Evolutionary conservation across 1,140 invertebrate genomes (phyloP), one percentile per base, ranked within the genome.

Genomic region (Sarcophaga bullata): DNA sequence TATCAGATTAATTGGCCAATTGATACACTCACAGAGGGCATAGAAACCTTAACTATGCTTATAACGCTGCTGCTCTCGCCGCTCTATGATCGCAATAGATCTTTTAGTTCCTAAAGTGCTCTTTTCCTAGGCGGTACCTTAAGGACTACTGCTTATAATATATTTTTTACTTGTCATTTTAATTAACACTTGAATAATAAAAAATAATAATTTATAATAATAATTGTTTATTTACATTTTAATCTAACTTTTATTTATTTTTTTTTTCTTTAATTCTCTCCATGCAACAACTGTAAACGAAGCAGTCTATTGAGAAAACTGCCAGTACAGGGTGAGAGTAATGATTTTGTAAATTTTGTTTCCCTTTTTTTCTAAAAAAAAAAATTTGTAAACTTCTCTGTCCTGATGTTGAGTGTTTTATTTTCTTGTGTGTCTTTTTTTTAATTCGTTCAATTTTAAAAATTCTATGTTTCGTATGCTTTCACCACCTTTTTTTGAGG

Each of bases 221-320:
- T 62, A 81, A 54, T 73, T 37, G 37, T 52, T 78, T 68, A 19
- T 72, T 13, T 82, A 72, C 68, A 19, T 82, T 73, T 19, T 80
- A 80, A n/a, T 82, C 73, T 46, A 48, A 47, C 46, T 15, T 48
- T 82, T 80, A 19, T 73, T 48, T 80, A n/a, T n/a, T n/a, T n/a
- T n/a, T n/a, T n/a, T n/a, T n/a, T n/a, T n/a, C n/a, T 4, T 62
- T 58, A 19, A 48, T 78, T 76, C 58, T 76, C 58, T 82, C 80
- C 81, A 84, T 82, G 81, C 76, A 78, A 80, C 47, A 52, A 72
- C 37, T 25, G n/a, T n/a, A n/a, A 68, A 17, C 17, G 47, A 47
- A 75, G 46, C 76, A 90, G 87, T 84, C 87, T 90, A 37, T 85
- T 90, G 86, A 85, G 86, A 84, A 90, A 85, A 86, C 86, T 50